Percentiles rank a stretch among this genome's conserved stretches.
Evolutionary conservation across 2,797 vertebrate species (phyloP).

Genomic region (Pangasius macronema): DNA sequence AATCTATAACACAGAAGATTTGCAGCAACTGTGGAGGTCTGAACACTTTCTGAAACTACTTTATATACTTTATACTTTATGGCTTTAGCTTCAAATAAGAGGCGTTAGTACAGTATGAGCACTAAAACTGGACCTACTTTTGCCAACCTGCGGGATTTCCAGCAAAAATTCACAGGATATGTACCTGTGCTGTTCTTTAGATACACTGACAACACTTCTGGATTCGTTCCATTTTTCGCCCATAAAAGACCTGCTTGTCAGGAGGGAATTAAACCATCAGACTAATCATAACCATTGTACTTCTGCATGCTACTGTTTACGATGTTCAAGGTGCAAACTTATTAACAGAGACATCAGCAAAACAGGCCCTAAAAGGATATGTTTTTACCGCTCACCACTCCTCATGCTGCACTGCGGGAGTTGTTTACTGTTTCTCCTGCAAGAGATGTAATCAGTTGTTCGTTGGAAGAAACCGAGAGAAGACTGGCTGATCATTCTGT

Average conservation of each 20-base stretch:
- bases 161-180: neutral
- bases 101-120: neutral
- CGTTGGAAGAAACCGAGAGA: neutral
- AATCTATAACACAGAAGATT: neutral
- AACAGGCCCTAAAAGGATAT: neutral
- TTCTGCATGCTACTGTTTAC: neutral
- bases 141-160: neutral
- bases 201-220: neutral
- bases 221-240: neutral
- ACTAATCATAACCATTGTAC: neutral
- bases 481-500: neutral
- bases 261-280: neutral
- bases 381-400: neutral
- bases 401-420: neutral
- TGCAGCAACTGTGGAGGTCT: neutral
- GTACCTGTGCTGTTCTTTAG: neutral
- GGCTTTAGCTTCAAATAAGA: neutral
- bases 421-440: neutral
- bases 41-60: neutral
- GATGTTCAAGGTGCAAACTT: neutral
- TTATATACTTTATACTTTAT: neutral
- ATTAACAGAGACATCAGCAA: neutral
- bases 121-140: neutral
- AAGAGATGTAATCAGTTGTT: neutral
- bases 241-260: neutral